Evolutionary conservation across 2,113 vertebrate species (phyloP).

Genomic region (Sigmodon hispidus): DNA sequence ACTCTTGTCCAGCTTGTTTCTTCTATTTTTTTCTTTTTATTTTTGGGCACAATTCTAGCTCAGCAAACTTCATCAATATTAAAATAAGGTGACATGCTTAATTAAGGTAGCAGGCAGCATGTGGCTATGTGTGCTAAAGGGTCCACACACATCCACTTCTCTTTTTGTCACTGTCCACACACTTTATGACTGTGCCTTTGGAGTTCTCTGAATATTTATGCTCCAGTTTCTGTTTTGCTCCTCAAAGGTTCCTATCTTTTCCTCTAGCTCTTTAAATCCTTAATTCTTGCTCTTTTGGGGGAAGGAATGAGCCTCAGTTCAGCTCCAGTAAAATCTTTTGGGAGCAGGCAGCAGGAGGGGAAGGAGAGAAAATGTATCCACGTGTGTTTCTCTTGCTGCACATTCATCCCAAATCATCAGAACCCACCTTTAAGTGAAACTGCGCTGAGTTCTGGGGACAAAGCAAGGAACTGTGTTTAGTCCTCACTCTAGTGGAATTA

Average conservation of each 20-base stretch:
- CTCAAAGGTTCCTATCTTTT: background rate
- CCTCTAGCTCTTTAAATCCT: slow-evolving; percentile 15
- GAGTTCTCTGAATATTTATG: background rate
- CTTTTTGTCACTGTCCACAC: background rate
- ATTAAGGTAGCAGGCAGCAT: background rate
- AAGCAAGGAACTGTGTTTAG: background rate
- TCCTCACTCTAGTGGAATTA: background rate
- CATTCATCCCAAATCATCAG: background rate
- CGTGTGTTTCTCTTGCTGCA: background rate
- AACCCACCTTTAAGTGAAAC: background rate
- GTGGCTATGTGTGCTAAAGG: background rate
- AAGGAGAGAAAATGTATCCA: accelerated
- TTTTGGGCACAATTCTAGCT: background rate
- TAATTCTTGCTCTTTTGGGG: slow-evolving; percentile 20
- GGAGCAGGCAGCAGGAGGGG: too few species aligned
- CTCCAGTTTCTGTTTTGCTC: background rate
- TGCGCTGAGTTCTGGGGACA: background rate
- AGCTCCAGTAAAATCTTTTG: background rate
- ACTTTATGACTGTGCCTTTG: background rate
- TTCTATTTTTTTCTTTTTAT: background rate
- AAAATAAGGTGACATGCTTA: background rate
- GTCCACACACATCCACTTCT: background rate
- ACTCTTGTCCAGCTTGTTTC: background rate
- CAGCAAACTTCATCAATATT: background rate
- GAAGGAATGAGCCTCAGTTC: background rate